Base-by-base conservation (phyloP, 92 coral and sea anemone species). In the Chrysogorgia sp. region DNA sequence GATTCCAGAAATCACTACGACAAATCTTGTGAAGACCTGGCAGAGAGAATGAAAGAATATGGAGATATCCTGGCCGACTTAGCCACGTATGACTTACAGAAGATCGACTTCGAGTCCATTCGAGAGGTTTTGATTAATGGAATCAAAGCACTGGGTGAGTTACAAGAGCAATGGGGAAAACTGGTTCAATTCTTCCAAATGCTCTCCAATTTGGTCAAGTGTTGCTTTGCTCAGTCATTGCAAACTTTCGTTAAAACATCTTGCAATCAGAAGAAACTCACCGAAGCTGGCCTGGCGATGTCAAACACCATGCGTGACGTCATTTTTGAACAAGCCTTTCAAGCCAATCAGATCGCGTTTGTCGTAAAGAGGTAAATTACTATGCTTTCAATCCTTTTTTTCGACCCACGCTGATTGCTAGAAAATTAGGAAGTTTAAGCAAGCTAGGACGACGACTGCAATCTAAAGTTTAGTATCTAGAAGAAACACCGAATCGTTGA, bases 91-190 rank as follows among this genome's bases (percentile, higher is more conserved):
- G 19, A 84, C 29, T 37, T 35, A 26, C 66, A 77, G 72, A 59
- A 77, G 34, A 56, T 84, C 47, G 72, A 77, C 34, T 23, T 84
- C 31, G 83, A 84, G 43, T 31, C 33, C 13, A 84, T 84, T 29
- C 59, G 79, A 50, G n/a, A 66, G 35, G 58, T 64, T 25, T 29
- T 84, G 74, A 61, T 78, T 13, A 70, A 79, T 48, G 88, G 84
- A 25, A 84, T 84, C 20, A 71, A 79, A 33, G 88, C 88, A 12
- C 47, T 84, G 40, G 85, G 60, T 13, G 64, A 85, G 72, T 47
- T 85, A 34, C 76, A 76, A 23, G 85, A 80, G 34, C 82, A 85
- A 60, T 85, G 89, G 89, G 82, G 78, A 5, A 80, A 85, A 63
- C 65, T 85, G 53, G 85, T 85, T 29, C 53, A 52, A 19, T 85